Evolutionary conservation across 2,797 vertebrate genomes (phyloP), one percentile per base, ranked within the genome.

Genomic region (Odontamblyopus lacepedii): DNA sequence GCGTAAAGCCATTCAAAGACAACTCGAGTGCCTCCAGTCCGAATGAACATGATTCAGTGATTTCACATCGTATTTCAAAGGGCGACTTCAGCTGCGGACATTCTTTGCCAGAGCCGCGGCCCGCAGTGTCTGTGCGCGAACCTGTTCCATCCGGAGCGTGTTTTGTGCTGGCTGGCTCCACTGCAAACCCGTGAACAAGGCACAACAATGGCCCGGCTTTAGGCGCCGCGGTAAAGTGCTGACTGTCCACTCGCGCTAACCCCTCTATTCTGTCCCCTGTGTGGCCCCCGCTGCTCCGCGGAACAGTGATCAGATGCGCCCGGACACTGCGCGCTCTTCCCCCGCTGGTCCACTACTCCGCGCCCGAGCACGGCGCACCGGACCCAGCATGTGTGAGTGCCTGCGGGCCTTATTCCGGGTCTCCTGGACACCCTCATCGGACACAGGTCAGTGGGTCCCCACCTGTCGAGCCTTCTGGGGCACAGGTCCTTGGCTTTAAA

Each of bases 341-440:
- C 38, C n/a, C 13, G 26, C 41, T 44, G 19, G 23, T 41, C n/a
- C 44, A 26, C 76, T 67, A 77, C 55, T 60, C 63, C 59, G 41
- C 23, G 80, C 82, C 79, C 32, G 71, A 15, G 76, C 50, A 78
- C 77, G 51, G 56, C 5, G 84, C 64, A 72, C 71, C 78, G 63
- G 70, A 78, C 60, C 73, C 88, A 92, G 90, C 90, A 95, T 95
- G 95, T 95, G 94, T 74, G 94, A 95, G 83, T 95, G 94, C 88
- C 91, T 95, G 74, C 92, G 92, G 84, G 89, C 92, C 88, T 91
- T 95, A 85, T 94, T 95, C 88, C 88, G 93, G 81, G 92, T 94
- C 86, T 91, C 89, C 90, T 94, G 94, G 94, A 92, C 92, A 32
- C 91, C 92, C 44, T 90, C 92, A 74, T 93, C 93, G 63, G 78